Evolutionary conservation across 2,113 vertebrate genomes (phyloP).

Genomic region (Amphilophus citrinellus): DNA sequence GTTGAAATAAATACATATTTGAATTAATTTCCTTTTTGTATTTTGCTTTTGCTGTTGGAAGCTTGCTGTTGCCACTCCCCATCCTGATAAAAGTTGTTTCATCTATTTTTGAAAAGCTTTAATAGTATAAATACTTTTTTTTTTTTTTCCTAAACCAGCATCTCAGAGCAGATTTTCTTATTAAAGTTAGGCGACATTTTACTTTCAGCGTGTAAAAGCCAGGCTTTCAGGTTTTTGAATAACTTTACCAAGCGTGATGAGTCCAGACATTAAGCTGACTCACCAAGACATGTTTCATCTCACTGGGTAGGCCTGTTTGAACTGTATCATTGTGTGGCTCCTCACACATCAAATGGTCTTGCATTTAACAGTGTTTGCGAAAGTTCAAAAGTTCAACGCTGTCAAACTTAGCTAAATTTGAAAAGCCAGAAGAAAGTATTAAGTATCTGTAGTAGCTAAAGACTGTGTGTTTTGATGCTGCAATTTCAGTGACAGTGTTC

Average conservation of each 20-base stretch:
- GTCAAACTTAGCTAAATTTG: not conserved
- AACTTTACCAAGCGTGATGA: constrained; percentile 18
- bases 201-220: not conserved
- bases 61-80: not conserved
- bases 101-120: not conserved
- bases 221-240: constrained; percentile 20
- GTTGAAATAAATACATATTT: not conserved
- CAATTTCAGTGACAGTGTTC: not conserved
- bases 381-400: not conserved
- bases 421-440: not conserved
- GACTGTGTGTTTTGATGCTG: not conserved
- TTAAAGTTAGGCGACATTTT: not conserved
- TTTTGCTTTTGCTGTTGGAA: not conserved
- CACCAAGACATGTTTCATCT: not conserved
- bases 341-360: not conserved
- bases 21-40: not conserved
- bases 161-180: not conserved
- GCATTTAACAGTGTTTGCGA: not conserved
- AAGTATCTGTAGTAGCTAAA: not conserved
- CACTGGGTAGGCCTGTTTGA: not conserved
- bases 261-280: constrained; percentile 27
- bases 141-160: not conserved
- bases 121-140: not conserved
- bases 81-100: not conserved
- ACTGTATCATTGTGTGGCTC: not conserved